Evolutionary conservation across 2,113 vertebrate genomes (phyloP).

Genomic region (Festucalex cinctus): DNA sequence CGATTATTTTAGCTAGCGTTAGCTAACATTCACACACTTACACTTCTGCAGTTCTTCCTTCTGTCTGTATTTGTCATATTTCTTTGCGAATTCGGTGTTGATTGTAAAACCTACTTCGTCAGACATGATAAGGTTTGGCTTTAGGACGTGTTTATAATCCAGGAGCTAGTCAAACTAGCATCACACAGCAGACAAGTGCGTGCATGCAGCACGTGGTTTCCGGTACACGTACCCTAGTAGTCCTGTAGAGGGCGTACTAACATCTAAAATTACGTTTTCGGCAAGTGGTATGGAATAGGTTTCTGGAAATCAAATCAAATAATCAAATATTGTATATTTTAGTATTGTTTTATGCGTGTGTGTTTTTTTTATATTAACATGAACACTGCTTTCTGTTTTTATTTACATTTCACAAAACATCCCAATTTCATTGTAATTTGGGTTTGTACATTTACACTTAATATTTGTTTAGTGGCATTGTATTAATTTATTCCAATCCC

Average conservation of each 20-base stretch:
- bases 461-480: too few species aligned
- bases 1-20: constrained; percentile 1
- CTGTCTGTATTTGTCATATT: constrained; percentile 83
- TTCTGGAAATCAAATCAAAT: too few species aligned
- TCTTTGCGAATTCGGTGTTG: constrained; percentile 79
- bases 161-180: background rate
- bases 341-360: too few species aligned
- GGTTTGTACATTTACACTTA: too few species aligned
- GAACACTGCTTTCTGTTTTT: too few species aligned
- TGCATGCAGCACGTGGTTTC: constrained; percentile 44
- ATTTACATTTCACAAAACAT: too few species aligned
- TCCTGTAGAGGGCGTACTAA: background rate
- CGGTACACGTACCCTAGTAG: background rate
- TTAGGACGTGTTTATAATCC: background rate
- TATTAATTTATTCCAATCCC: too few species aligned
- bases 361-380: too few species aligned
- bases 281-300: too few species aligned
- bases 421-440: too few species aligned
- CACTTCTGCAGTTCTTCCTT: constrained; percentile 84
- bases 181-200: background rate
- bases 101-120: constrained; percentile 67
- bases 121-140: constrained; percentile 45
- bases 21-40: constrained; percentile 67
- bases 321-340: too few species aligned
- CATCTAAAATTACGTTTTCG: background rate